Base-by-base conservation (phyloP, 2,888 invertebrate genomes). In the Polydrusus pterygomalis region DNA sequence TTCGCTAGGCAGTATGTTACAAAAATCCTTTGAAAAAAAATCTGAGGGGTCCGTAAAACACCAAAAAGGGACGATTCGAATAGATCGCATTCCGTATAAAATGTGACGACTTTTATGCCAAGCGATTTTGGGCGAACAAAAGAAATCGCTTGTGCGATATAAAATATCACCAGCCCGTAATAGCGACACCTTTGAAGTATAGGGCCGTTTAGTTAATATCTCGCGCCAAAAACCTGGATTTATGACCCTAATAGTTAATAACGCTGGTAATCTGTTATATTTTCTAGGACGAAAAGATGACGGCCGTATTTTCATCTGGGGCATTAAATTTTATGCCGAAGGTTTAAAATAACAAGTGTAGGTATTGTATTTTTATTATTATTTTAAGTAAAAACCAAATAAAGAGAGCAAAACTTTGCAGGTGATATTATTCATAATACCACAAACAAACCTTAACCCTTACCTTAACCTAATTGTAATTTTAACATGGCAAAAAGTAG, bases 121-220 rank as follows among this genome's bases (percentile, higher is more conserved):
- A 56, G 47, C 38, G 54, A 68, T 68, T 68, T 68, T 43, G 20
- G 69, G 70, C 70, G 73, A 70, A 77, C 73, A 73, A 77, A 77
- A 77, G 77, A 71, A 73, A 77, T 77, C 64, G 62, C 64, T 62
- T 43, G 68, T 67, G 56, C 70, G 75, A 79, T 77, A 81, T 81
- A 81, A 82, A 80, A 81, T 81, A 81, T 80, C 71, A 78, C 77
- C 78, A 73, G 34, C 77, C 78, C 77, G 76, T 81, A 79, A 81
- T 76, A 70, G 79, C 78, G 70, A 70, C 81, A 77, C 80, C 79
- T 79, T 79, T 76, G 78, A 79, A 78, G 78, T 81, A 79, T 78
- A 68, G 79, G 79, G 79, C 78, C 81, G 71, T 81, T 80, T 75
- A 81, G 81, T 81, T 82, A 82, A 82, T 82, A 82, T 81, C 80